These are phyloP conservation scores for Syndactyla subalaris DNA, from an alignment of 2,797 vertebrate species.

Conservation along the genomic window DNA sequence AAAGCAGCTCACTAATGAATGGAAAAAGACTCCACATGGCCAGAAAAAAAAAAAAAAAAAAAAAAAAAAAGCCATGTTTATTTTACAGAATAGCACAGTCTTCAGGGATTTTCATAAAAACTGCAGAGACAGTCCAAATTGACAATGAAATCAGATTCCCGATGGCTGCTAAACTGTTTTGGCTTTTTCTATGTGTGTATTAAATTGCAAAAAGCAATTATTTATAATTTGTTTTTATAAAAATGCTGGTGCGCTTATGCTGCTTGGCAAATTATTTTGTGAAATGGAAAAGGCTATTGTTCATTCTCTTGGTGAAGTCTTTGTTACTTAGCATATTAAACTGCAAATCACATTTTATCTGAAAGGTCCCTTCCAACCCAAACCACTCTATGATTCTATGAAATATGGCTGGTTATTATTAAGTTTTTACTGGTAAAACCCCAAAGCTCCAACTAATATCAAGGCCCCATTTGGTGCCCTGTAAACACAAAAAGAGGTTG, in stretches of 20 bases:
- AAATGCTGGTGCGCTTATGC: conserved; percentile 8
- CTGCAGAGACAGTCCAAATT: conserved; percentile 44
- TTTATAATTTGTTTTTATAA: conserved; percentile 62
- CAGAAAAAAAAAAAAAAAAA: not conserved
- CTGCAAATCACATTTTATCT: conserved; percentile 55
- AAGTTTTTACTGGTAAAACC: conserved; percentile 33
- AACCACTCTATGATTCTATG: not conserved
- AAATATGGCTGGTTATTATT: conserved; percentile 49
- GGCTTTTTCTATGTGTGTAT: conserved; percentile 44
- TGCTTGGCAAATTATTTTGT: conserved; percentile 50
- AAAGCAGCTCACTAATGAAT: conserved; percentile 49
- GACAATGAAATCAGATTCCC: conserved; percentile 59
- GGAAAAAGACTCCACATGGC: conserved; percentile 57
- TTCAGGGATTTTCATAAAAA: conserved; percentile 64
- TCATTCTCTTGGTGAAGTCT: conserved; percentile 52
- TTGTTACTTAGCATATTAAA: conserved; percentile 57
- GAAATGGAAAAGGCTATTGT: conserved; percentile 57
- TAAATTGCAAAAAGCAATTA: conserved; percentile 63
- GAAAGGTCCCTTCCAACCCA: not conserved
- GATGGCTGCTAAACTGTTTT: conserved; percentile 35
- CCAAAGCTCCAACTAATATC: not conserved
- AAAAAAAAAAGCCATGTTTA: not conserved
- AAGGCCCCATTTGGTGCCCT: not conserved
- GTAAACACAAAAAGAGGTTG: not conserved
- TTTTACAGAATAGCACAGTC: conserved; percentile 61